Conservation (phyloP, 2,113 vertebrate genomes). For the Poecilia latipinna region DNA sequence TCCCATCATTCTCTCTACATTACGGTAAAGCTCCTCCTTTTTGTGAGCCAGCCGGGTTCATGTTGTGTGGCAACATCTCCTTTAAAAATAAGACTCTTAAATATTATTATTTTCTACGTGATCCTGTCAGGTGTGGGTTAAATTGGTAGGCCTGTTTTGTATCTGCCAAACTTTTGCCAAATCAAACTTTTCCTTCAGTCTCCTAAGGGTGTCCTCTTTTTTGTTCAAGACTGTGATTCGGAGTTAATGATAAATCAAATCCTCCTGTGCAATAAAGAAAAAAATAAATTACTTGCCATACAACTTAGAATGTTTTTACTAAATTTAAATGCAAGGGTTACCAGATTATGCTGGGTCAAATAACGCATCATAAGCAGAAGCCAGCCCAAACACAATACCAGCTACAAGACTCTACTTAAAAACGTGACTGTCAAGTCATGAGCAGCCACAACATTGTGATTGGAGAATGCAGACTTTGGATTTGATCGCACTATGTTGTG, state of each 20-base stretch:
- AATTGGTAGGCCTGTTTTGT: slow-evolving; percentile 58
- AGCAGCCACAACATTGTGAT: no score
- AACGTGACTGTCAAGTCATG: no score
- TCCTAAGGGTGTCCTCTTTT: slow-evolving; percentile 41
- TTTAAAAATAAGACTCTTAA: slow-evolving; percentile 19
- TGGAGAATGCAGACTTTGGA: no score
- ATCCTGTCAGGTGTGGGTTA: slow-evolving; percentile 47
- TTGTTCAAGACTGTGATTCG: slow-evolving; percentile 55
- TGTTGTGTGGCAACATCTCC: slow-evolving; percentile 46
- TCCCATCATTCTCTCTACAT: slow-evolving; percentile 58
- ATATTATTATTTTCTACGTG: slow-evolving; percentile 51
- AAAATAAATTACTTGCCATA: neutral
- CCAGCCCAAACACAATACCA: neutral
- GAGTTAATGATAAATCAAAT: slow-evolving; percentile 36
- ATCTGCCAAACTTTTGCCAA: slow-evolving; percentile 83
- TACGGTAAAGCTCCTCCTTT: slow-evolving; percentile 44
- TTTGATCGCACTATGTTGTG: no score
- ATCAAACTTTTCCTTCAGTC: slow-evolving; percentile 53
- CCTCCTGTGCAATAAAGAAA: slow-evolving; percentile 18
- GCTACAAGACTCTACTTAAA: no score
- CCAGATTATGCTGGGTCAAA: slow-evolving; percentile 1
- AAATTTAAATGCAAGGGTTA: slow-evolving; percentile 18
- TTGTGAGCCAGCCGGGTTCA: slow-evolving; percentile 35
- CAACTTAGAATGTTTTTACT: neutral
- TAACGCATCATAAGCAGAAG: neutral